Conservation (phyloP, 2,888 invertebrate genomes). For the Cataglyphis albicans region DNA sequence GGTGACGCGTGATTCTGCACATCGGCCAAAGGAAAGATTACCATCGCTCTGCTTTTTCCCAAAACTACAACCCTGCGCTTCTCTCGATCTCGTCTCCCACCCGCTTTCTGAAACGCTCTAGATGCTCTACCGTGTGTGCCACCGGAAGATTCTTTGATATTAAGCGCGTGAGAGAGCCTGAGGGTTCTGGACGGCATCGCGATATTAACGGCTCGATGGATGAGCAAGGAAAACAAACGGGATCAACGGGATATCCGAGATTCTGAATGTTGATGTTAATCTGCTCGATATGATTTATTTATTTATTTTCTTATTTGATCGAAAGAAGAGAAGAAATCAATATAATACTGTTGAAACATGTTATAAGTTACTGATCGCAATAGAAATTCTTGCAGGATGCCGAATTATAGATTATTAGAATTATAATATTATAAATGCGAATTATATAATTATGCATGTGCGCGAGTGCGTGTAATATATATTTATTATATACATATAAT, state of each 20-base stretch:
- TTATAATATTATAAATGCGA: neutral
- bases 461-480: neutral
- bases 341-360: neutral
- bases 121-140: constrained; percentile 22
- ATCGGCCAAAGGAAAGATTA: constrained; percentile 85
- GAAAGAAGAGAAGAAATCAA: neutral
- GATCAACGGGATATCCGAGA: constrained; percentile 22
- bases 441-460: neutral
- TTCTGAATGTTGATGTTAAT: constrained; percentile 39
- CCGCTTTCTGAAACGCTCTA: constrained; percentile 24
- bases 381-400: neutral
- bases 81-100: constrained; percentile 43
- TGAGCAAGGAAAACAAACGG: constrained; percentile 67
- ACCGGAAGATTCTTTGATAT: constrained; percentile 77
- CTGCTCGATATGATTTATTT: constrained; percentile 31
- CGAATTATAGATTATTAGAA: neutral
- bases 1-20: constrained; percentile 85
- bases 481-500: neutral
- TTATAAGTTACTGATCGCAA: neutral
- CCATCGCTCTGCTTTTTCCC: constrained; percentile 79
- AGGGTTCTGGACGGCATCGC: constrained; percentile 59
- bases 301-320: constrained; percentile 9
- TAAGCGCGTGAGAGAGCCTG: constrained; percentile 69
- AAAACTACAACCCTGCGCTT: constrained; percentile 68
- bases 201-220: constrained; percentile 48